Evolutionary conservation across 2,888 invertebrate species (phyloP).

Genomic region (Electrophaes corylata): DNA sequence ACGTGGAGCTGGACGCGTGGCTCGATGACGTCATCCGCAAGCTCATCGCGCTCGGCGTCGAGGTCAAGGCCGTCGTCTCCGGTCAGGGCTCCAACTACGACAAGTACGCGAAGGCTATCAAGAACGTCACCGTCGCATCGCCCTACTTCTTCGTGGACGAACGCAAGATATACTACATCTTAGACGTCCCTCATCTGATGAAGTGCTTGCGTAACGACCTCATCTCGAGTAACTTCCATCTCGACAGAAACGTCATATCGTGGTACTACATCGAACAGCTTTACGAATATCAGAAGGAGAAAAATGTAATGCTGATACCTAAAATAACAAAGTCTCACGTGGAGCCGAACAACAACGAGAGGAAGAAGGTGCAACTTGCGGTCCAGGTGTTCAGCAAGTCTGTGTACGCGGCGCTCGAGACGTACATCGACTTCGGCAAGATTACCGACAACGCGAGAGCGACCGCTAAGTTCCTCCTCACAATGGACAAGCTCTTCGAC

Average conservation of each 20-base stretch:
- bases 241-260: slow-evolving; percentile 29
- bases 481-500: slow-evolving; percentile 40
- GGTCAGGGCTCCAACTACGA: slow-evolving; percentile 32
- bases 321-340: slow-evolving; percentile 42
- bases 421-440: slow-evolving; percentile 36
- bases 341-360: slow-evolving; percentile 38
- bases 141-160: slow-evolving; percentile 36
- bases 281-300: slow-evolving; percentile 36
- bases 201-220: slow-evolving; percentile 30
- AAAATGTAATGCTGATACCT: slow-evolving; percentile 37
- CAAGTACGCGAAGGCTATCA: slow-evolving; percentile 27
- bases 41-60: slow-evolving; percentile 22
- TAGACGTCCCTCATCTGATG: slow-evolving; percentile 36
- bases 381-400: slow-evolving; percentile 41
- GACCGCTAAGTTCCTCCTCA: slow-evolving; percentile 37
- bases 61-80: slow-evolving; percentile 26
- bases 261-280: slow-evolving; percentile 34
- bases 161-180: slow-evolving; percentile 35
- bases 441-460: slow-evolving; percentile 34
- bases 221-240: slow-evolving; percentile 41
- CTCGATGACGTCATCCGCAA: slow-evolving; percentile 28
- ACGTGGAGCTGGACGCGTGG: slow-evolving; percentile 38
- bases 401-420: slow-evolving; percentile 40
- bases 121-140: slow-evolving; percentile 25
- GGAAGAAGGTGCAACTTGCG: slow-evolving; percentile 37